These are phyloP conservation scores for Xestia ashworthii DNA, from an alignment of 2,888 invertebrate species.

Conservation along the genomic window DNA sequence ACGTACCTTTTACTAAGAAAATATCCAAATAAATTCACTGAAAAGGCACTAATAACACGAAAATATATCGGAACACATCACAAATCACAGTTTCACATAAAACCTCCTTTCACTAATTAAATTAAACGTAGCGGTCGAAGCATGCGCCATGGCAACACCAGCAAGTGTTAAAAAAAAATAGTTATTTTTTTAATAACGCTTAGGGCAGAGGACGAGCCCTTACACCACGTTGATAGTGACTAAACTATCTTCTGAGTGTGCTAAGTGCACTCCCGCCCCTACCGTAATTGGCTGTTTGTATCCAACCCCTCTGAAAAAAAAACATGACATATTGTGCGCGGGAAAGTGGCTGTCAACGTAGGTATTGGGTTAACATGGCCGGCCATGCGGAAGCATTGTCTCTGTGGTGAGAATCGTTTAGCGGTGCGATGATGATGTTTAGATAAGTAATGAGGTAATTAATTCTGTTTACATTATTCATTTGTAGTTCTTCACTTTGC, in stretches of 20 bases:
- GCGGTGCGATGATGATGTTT: slow-evolving; percentile 82
- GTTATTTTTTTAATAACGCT: slow-evolving; percentile 63
- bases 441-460: slow-evolving; percentile 75
- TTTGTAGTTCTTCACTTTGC: slow-evolving; percentile 24
- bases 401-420: slow-evolving; percentile 86
- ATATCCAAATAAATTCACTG: slow-evolving; percentile 75
- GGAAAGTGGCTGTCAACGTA: slow-evolving; percentile 88
- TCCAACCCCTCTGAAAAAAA: slow-evolving; percentile 89
- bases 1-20: slow-evolving; percentile 71
- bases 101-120: slow-evolving; percentile 85
- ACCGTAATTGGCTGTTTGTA: slow-evolving; percentile 90
- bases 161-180: slow-evolving; percentile 63
- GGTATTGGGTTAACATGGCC: slow-evolving; percentile 84
- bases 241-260: slow-evolving; percentile 87
- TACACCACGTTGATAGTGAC: slow-evolving; percentile 83
- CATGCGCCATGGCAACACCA: slow-evolving; percentile 84
- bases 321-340: slow-evolving; percentile 89
- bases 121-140: slow-evolving; percentile 82
- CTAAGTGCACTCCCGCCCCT: slow-evolving; percentile 87
- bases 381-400: slow-evolving; percentile 79
- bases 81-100: slow-evolving; percentile 84
- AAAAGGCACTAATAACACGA: slow-evolving; percentile 64
- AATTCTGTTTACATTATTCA: slow-evolving; percentile 49
- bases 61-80: slow-evolving; percentile 79
- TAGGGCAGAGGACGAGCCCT: slow-evolving; percentile 79